A percentile compares a stretch with the other conserved stretches of the same genome.
These are phyloP conservation scores for Dinomys branickii DNA, from an alignment of 2,113 vertebrate genomes.

Conservation along the genomic window DNA sequence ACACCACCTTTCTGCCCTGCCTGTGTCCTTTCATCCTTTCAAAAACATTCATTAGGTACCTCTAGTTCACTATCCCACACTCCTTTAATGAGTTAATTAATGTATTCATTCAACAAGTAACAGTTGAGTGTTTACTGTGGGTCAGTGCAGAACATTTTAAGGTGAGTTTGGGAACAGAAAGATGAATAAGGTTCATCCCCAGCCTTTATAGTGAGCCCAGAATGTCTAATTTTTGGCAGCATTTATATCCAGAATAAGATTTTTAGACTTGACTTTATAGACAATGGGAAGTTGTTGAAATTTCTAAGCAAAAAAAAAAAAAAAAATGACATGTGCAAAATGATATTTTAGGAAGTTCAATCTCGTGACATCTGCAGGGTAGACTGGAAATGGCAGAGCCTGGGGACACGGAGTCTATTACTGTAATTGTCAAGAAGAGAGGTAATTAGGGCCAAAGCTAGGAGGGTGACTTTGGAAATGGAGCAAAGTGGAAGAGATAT, in stretches of 20 bases:
- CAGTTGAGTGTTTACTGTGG: background rate
- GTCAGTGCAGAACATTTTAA: background rate
- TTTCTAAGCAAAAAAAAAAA: constrained; percentile 36
- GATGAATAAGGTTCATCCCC: background rate
- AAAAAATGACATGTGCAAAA: constrained; percentile 61
- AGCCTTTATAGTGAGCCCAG: background rate
- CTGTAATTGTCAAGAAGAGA: constrained; percentile 66
- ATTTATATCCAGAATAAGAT: background rate
- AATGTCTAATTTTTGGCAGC: background rate
- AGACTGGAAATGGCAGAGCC: constrained; percentile 57
- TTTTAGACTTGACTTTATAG: constrained; percentile 52
- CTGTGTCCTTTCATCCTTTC: background rate
- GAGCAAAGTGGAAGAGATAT: background rate
- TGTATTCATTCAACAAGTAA: background rate
- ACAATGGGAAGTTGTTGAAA: background rate
- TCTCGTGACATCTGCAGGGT: constrained; percentile 55
- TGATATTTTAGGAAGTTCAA: constrained; percentile 68
- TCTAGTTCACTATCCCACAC: background rate
- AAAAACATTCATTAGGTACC: background rate
- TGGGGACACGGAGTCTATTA: constrained; percentile 48
- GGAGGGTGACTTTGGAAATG: background rate
- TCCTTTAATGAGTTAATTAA: constrained; percentile 1
- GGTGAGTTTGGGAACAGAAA: background rate
- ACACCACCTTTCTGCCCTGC: background rate
- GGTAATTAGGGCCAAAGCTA: constrained; percentile 53